A percentile compares a stretch with the other conserved stretches of the same genome.
Evolutionary conservation across 2,888 invertebrate genomes (phyloP).

Genomic region (Acanthacorydalis orientalis): DNA sequence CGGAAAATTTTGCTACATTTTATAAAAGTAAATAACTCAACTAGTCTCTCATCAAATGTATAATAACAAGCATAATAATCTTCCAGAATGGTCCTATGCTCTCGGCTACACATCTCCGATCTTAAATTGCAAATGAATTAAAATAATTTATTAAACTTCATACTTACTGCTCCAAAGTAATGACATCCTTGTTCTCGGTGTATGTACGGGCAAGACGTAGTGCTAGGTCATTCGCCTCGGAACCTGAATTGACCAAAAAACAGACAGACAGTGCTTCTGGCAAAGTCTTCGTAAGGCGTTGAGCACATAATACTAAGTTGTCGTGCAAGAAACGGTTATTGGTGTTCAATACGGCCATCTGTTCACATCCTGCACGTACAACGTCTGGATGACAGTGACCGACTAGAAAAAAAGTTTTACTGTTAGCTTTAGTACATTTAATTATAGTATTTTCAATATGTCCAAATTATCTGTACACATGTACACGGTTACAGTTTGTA

Average conservation of each 20-base stretch:
- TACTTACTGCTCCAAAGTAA: conserved; percentile 93
- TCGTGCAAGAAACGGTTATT: conserved; percentile 95
- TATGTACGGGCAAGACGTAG: conserved; percentile 76
- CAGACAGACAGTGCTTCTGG: conserved; percentile 79
- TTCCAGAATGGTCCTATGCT: background rate
- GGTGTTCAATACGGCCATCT: conserved; percentile 83
- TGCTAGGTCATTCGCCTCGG: conserved; percentile 97
- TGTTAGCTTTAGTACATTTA: too few species aligned
- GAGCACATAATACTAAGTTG: conserved; percentile 80
- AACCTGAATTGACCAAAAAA: conserved; percentile 96
- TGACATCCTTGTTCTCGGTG: conserved; percentile 76
- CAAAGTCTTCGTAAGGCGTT: conserved; percentile 64
- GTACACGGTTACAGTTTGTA: too few species aligned
- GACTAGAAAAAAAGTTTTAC: conserved; percentile 37
- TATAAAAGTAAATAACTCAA: background rate
- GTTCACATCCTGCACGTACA: conserved; percentile 74
- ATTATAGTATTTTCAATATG: too few species aligned
- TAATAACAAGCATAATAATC: background rate
- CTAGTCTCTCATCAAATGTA: background rate
- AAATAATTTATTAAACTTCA: background rate
- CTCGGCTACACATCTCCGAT: background rate
- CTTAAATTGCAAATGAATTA: background rate
- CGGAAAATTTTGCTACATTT: too few species aligned
- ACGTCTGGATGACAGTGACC: conserved; percentile 96
- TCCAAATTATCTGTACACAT: too few species aligned